Evolutionary conservation across 64 coral and sea anemone species (phyloP), one percentile per base, ranked within the genome.

Genomic region (Acropora tenuis): DNA sequence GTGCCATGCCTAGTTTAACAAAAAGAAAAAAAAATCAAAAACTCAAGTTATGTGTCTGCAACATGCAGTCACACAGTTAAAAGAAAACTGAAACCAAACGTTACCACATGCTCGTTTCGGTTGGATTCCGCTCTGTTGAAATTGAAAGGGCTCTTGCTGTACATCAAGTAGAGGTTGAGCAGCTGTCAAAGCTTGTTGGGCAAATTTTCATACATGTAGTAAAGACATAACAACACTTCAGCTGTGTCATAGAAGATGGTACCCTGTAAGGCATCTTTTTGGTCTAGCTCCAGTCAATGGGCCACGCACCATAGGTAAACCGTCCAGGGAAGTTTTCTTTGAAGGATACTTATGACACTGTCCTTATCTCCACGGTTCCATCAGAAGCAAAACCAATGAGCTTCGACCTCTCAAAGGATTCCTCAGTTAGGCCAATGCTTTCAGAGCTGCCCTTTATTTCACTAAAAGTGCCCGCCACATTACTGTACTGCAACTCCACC

Each of bases 311-410:
- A 95, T n/a, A 95, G 59, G 63, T 80, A 95, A 80, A 95, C 86
- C 57, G 91, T 89, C 93, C 78, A 95, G 47, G 93, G 93, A 44
- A 76, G 60, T 18, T 63, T 60, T 48, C 78, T 75, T 87, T 91
- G 63, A 19, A 94, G 78, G 85, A 84, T 78, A 79, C 88, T 83
- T 63, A 95, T 95, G 48, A 95, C 83, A 49, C 93, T 88, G 42
- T 95, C 87, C 89, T 89, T 94, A 47, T 94, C 77, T 72, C 93
- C 82, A 87, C 76, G 59, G 88, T 94, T 94, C 93, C 93, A 68
- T 94, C 79, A 84, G 93, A 73, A 68, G 93, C 93, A 94, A 94
- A 90, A 89, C 93, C 93, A 94, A 94, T 90, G 82, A 94, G 74
- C 74, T 91, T 91, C 50, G 5, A 55, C 66, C 90, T 90, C 74